Evolutionary conservation across 2,113 vertebrate species (phyloP), one percentile per base, ranked within the genome.

Genomic region (Ciconia boyciana): DNA sequence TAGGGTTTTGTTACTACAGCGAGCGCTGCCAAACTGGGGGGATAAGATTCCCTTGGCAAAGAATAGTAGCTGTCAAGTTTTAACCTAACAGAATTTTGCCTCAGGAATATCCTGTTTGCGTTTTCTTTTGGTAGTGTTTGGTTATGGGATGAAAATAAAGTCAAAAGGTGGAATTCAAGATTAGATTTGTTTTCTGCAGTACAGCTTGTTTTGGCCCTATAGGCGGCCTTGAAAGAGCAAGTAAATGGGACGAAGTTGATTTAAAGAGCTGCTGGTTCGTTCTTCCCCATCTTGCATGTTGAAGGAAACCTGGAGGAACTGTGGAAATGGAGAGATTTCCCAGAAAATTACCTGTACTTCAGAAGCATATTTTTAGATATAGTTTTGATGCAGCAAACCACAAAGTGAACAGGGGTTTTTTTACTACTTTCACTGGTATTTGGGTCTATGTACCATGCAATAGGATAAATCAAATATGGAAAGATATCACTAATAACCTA

Each of bases 21-120:
- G 2, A 78, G 70, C 0, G 1, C 80, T 49, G 83, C 70, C 90
- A 85, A n/a, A 48, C 19, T 0, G 0, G 32, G 66, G 85, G 57
- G 21, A 83, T 72, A 13, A 49, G 57, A 71, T 72, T 71, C 68
- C 72, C 54, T 68, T 96, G 78, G 72, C 72, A 68, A 69, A 58
- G 52, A 52, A 13, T 10, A 9, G 31, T 7, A 20, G 20, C 72
- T 83, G 91, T 48, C 58, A 60, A 41, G 43, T 80, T 64, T 49
- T 16, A 58, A 69, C 80, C 60, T 20, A 25, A 29, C 20, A 54
- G 68, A 72, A 41, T 72, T 90, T 75, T 94, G 91, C 82, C 86
- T 90, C 26, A 0, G 58, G 72, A 89, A 93, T 75, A 89, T 85
- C 68, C 85, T 93, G 82, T 83, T 94, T 91, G 64, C 62, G 72